These are phyloP conservation scores for Glomeris marginata DNA, from an alignment of 2,888 invertebrate genomes.

Conservation along the genomic window DNA sequence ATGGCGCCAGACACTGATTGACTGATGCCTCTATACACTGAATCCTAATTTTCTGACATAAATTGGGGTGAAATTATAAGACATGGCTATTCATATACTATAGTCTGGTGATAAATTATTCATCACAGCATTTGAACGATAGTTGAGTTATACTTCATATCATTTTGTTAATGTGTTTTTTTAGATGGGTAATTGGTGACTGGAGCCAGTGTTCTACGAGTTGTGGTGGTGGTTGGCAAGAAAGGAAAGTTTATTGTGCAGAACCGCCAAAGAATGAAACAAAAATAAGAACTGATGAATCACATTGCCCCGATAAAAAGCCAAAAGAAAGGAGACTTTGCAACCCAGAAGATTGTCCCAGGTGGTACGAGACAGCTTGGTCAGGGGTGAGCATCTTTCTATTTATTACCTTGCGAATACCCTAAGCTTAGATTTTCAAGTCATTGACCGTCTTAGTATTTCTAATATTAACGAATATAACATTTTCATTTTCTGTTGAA, in stretches of 20 bases:
- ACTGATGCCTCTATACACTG: too few species aligned
- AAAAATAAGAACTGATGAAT: slow-evolving; percentile 11
- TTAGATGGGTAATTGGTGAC: slow-evolving; percentile 72
- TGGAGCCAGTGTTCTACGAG: slow-evolving; percentile 76
- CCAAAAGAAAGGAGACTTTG: slow-evolving; percentile 69
- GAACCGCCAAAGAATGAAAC: slow-evolving; percentile 28
- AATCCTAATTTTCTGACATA: too few species aligned
- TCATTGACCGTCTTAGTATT: background rate
- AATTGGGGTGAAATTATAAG: too few species aligned
- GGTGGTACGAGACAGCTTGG: slow-evolving; percentile 77
- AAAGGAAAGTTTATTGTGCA: slow-evolving; percentile 68
- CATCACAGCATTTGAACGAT: too few species aligned
- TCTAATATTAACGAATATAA: slow-evolving; percentile 7
- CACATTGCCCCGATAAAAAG: slow-evolving; percentile 48
- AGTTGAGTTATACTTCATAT: too few species aligned
- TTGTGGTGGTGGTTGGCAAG: slow-evolving; percentile 71
- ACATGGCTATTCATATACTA: too few species aligned
- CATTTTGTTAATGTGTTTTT: too few species aligned
- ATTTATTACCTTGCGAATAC: background rate
- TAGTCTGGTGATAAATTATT: too few species aligned
- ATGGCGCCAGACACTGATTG: too few species aligned
- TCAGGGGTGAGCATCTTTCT: slow-evolving; percentile 56
- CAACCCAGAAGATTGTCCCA: slow-evolving; percentile 69
- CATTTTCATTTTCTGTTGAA: background rate
- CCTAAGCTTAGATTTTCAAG: background rate